Base-by-base conservation (phyloP, 1,140 invertebrate genomes). In the Plodia interpunctella region DNA sequence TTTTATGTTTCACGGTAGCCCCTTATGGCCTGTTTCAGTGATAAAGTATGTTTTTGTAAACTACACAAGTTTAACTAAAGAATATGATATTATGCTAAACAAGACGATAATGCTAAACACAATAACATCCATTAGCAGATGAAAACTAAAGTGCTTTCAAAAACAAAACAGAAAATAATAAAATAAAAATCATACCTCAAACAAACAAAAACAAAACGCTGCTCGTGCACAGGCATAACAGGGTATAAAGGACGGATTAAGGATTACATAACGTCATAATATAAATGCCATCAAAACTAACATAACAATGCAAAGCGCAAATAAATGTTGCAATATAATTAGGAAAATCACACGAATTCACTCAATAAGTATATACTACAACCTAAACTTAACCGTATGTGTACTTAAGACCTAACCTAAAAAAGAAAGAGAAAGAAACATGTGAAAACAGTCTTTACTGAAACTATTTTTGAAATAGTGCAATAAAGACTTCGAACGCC, bases 401-500 rank as follows among this genome's bases (percentile, higher is more conserved):
- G 84, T 87, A 85, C 80, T 87, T 80, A 81, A 68, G 19, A 63
- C 44, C 68, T 78, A 77, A 75, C 49, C 66, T 78, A 83, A 63
- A 21, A 65, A n/a, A 15, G 15, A n/a, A 44, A 44, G 38, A 44
- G 38, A 44, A 58, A 54, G 66, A 55, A 49, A 66, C 50, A 57
- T 53, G 63, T 68, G 51, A 63, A n/a, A 61, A 52, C 58, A 66
- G 63, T 49, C 78, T 78, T 83, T 72, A 79, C 65, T 59, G 52
- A 60, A 66, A 84, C 83, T 87, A 88, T 87, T 87, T 85, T 59
- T 76, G 30, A 81, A 88, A 88, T 88, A 87, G 86, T 78, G 75
- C 60, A 80, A 80, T 79, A 87, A 85, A 83, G 75, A 74, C 69
- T 60, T 56, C 66, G 63, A 65, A 74, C 67, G 74, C 62, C 71